Conservation (phyloP, 2,113 vertebrate genomes). For the Anhinga anhinga region DNA sequence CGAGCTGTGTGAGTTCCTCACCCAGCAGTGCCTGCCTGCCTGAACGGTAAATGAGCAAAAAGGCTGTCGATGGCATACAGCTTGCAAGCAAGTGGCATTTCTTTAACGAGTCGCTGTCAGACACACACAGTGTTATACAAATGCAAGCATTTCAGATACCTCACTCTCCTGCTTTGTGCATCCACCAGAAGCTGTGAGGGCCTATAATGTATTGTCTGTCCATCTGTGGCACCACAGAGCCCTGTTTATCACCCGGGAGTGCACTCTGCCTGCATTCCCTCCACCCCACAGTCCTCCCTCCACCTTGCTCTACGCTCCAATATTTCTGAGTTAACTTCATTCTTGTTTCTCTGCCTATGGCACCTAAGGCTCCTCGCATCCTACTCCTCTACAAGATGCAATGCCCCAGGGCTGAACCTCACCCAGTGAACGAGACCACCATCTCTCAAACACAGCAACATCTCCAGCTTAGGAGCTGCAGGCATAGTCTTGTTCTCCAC, state of each 20-base stretch:
- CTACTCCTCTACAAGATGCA: background rate
- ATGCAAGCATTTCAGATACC: background rate
- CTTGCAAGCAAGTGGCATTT: background rate
- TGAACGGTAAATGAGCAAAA: background rate
- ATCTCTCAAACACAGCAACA: background rate
- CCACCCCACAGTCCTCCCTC: background rate
- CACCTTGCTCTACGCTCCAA: background rate
- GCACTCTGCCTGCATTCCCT: background rate
- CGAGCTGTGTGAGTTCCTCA: fast-evolving
- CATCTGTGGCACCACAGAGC: background rate
- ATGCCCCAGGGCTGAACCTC: background rate
- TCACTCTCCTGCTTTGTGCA: background rate
- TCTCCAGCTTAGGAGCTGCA: background rate
- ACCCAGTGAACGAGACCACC: background rate
- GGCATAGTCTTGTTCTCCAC: background rate
- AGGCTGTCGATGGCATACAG: background rate
- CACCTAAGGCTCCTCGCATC: background rate
- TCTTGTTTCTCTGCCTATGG: background rate
- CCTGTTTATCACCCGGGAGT: background rate
- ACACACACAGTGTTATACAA: background rate
- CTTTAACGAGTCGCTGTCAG: background rate
- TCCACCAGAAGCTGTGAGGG: background rate
- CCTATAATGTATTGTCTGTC: background rate
- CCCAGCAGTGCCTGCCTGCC: background rate
- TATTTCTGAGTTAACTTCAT: background rate